Percentiles rank a stretch among this genome's conserved stretches.
phyloP scores from a whole-genome alignment of 2,113 vertebrate genomes.

The Lanius ludovicianus region DNA sequence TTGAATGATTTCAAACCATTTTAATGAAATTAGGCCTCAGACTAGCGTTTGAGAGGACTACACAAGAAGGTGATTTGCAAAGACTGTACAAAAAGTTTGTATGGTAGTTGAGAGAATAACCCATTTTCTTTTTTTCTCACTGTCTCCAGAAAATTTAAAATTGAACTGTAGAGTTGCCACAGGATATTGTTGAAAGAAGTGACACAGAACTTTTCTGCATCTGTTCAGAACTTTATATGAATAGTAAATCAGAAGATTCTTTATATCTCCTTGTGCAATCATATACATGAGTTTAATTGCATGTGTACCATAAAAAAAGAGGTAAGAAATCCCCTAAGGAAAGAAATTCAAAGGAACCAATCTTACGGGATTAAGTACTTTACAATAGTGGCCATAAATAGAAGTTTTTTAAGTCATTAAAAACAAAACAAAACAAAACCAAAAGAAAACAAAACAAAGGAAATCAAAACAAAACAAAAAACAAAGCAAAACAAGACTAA shows the following conservation, averaged over 20 bases:
- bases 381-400: neutral
- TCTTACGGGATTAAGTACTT: neutral
- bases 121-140: neutral
- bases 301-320: neutral
- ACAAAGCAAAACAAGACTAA: neutral
- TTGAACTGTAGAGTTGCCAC: neutral
- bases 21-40: neutral
- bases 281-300: neutral
- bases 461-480: no score
- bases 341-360: neutral
- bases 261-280: neutral
- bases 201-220: neutral
- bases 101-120: neutral
- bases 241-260: neutral
- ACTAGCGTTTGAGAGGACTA: neutral
- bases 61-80: neutral
- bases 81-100: neutral
- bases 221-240: neutral
- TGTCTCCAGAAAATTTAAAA: neutral
- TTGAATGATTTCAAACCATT: neutral
- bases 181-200: neutral
- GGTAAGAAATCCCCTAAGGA: neutral
- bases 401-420: neutral
- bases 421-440: neutral
- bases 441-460: no score